Percentiles rank a stretch among this genome's conserved stretches.
Evolutionary conservation across 1,140 invertebrate genomes (phyloP).

Genomic region (Paraescarpia echinospica): DNA sequence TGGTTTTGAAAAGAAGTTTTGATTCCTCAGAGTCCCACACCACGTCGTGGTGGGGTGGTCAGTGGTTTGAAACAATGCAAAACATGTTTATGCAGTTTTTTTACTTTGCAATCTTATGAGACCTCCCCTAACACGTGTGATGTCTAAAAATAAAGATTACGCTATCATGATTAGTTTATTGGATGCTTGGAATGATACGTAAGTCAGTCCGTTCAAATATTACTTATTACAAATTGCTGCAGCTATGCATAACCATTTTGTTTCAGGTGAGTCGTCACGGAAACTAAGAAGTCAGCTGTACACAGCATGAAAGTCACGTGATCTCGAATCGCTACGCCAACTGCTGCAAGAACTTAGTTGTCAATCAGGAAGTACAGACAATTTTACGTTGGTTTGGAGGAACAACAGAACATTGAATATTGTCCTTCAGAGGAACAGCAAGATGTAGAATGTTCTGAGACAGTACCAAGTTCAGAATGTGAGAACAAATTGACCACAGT

Average conservation of each 20-base stretch:
- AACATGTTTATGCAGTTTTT: no score
- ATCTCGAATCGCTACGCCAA: constrained; percentile 35
- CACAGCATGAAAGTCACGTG: constrained; percentile 50
- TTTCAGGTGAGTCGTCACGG: constrained; percentile 42
- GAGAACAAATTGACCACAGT: neutral
- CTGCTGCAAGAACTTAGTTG: constrained; percentile 29
- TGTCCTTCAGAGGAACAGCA: neutral
- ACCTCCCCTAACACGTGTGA: no score
- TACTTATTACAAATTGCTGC: neutral
- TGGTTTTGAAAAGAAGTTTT: no score
- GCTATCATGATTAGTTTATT: no score
- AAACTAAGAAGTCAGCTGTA: constrained; percentile 47
- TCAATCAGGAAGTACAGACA: neutral
- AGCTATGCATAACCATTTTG: constrained; percentile 9
- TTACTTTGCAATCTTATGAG: no score
- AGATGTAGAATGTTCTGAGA: neutral
- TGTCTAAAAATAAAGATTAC: no score
- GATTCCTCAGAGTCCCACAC: no score
- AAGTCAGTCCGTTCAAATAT: no score
- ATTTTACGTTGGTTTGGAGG: neutral
- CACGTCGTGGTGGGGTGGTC: no score
- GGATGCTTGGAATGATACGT: no score
- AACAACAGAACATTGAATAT: neutral
- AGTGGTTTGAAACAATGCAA: no score
- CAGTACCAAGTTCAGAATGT: neutral